Conservation (phyloP, 2,113 vertebrate species). For the Trematocara variabile region DNA sequence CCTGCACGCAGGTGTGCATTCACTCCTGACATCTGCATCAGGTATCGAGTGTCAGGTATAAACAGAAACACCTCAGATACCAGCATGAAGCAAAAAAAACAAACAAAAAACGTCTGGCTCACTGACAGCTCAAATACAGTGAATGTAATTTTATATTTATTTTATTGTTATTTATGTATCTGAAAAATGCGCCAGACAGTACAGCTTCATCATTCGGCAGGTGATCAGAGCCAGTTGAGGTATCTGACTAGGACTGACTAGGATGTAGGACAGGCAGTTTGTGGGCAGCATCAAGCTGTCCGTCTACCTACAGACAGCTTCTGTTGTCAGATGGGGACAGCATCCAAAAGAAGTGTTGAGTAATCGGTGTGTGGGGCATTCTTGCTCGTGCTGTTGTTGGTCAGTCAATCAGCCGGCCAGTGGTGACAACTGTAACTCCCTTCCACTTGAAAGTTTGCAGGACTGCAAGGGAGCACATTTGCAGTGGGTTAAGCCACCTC, state of each 20-base stretch:
- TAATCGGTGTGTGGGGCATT: background rate
- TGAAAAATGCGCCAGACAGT: background rate
- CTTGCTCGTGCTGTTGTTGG: background rate
- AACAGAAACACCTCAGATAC: background rate
- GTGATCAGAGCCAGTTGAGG: background rate
- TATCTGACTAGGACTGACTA: background rate
- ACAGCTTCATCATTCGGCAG: background rate
- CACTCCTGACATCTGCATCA: background rate
- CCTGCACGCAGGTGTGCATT: background rate
- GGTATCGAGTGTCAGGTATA: background rate
- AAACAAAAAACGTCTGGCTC: fast-evolving
- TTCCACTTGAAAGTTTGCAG: background rate
- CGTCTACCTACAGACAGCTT: background rate
- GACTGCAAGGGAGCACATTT: background rate
- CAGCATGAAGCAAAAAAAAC: background rate
- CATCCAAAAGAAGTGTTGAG: background rate
- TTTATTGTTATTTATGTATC: background rate
- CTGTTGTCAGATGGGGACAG: background rate
- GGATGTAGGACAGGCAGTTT: background rate
- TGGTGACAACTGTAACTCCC: background rate
- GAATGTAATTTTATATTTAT: background rate
- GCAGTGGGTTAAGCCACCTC: background rate
- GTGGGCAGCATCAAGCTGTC: background rate
- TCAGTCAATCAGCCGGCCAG: background rate
- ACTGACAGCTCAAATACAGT: background rate